These are phyloP conservation scores for Limnephilus rhombicus DNA, from an alignment of 2,888 invertebrate species.

Conservation along the genomic window DNA sequence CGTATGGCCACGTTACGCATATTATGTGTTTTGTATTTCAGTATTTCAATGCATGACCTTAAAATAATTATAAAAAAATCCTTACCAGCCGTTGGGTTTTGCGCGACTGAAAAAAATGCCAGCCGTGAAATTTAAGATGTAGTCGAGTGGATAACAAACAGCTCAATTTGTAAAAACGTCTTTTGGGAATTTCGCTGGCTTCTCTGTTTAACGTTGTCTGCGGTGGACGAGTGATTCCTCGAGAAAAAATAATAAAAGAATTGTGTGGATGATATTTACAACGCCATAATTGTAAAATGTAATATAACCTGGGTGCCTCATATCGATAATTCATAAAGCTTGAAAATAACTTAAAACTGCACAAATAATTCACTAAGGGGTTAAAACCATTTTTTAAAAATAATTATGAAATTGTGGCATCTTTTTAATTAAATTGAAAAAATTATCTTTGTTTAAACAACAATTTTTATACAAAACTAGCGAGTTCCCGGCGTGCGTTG, in stretches of 20 bases:
- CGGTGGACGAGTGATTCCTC: background rate
- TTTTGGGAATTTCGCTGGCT: slow-evolving; percentile 26
- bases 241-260: background rate
- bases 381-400: too few species aligned
- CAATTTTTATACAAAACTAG: too few species aligned
- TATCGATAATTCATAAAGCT: background rate
- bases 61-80: slow-evolving; percentile 5
- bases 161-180: slow-evolving; percentile 39
- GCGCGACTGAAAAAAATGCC: slow-evolving; percentile 2
- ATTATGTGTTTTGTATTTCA: background rate
- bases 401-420: too few species aligned
- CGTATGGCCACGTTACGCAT: too few species aligned
- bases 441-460: too few species aligned
- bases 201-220: slow-evolving; percentile 10
- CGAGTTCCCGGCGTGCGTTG: too few species aligned
- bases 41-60: background rate
- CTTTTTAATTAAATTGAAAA: too few species aligned
- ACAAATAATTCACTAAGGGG: too few species aligned
- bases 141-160: slow-evolving; percentile 31
- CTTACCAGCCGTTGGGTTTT: background rate
- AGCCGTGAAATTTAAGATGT: slow-evolving; percentile 13
- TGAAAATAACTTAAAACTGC: background rate
- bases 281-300: background rate
- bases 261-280: background rate
- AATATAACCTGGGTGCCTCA: background rate